Evolutionary conservation across 2,113 vertebrate species (phyloP), one percentile per base, ranked within the genome.

Genomic region (Bagarius yarrelli): DNA sequence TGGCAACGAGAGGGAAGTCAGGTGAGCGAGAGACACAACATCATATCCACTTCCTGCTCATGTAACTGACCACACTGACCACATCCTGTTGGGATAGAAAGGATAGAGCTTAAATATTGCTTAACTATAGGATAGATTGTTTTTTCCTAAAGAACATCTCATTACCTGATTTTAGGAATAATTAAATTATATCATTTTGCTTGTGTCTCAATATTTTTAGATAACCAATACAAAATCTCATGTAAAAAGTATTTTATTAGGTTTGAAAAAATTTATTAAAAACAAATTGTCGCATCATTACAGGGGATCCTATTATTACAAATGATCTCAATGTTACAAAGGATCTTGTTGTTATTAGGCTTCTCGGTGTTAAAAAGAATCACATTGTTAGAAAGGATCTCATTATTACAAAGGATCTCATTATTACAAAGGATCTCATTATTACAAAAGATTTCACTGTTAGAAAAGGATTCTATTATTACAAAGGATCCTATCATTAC

Each of bases 1-100:
- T 99, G 98, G 98, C 89, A 98, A 86, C 93, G 96, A 83, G 97
- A 99, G 82, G 97, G 98, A 82, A 99, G 98, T 89, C 98, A 99
- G 96, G 98, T 99, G 94, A 90, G 88, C 11, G 15, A 44, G 12
- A 47, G 50, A 52, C 16, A 30, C 27, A 8, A 40, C 69, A 71
- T 27, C 25, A 30, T 6, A 70, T 25, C 23, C 40, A 69, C 36
- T n/a, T n/a, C 36, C 21, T 1, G 36, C 44, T 47, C 44, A 8
- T 47, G 44, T 40, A 3, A 40, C 36, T 47, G 44, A 47, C 44
- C 44, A 47, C 44, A 47, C 36, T 8, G n/a, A n/a, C n/a, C n/a
- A n/a, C 36, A 40, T 8, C 8, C 36, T 47, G 5, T 47, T 47
- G 44, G 44, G 36, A 19, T 18, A 61, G 27, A 27, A 61, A 27